Percentiles rank a stretch among this genome's conserved stretches.
Conservation (phyloP, 2,113 vertebrate genomes). For the Symphodus melops region DNA sequence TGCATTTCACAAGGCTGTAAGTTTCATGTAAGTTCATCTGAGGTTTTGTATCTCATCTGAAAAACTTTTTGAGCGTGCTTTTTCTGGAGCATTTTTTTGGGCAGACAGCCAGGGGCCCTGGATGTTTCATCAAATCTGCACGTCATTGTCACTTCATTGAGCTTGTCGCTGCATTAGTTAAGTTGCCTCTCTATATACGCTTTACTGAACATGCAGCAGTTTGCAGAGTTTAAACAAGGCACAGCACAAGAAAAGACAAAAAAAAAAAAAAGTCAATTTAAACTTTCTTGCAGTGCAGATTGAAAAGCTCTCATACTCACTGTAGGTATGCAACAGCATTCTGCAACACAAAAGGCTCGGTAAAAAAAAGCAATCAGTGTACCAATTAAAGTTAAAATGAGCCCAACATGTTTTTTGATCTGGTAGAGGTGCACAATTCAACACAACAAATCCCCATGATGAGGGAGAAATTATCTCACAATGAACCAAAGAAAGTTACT, state of each 20-base stretch:
- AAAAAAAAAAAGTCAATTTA: constrained; percentile 5
- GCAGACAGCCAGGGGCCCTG: constrained; percentile 45
- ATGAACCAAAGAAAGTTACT: background rate
- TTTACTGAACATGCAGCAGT: constrained; percentile 39
- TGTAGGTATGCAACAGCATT: background rate
- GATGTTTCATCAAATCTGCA: constrained; percentile 55
- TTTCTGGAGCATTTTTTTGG: constrained; percentile 43
- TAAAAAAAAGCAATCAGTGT: constrained; percentile 29
- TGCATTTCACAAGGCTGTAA: background rate
- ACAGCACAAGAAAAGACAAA: constrained; percentile 6
- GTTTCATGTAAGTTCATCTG: background rate
- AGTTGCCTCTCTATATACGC: constrained; percentile 39
- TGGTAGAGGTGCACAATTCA: constrained; percentile 5
- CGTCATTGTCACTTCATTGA: constrained; percentile 48
- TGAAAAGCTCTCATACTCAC: constrained; percentile 1
- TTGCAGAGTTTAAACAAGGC: constrained; percentile 33
- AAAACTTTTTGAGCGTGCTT: constrained; percentile 22
- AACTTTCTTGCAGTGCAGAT: constrained; percentile 18
- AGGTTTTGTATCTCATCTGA: background rate
- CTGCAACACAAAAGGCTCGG: constrained; percentile 17
- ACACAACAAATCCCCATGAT: constrained; percentile 34
- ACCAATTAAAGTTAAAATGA: constrained; percentile 47
- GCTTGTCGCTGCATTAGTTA: constrained; percentile 50
- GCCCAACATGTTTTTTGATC: constrained; percentile 24
- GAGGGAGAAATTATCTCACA: constrained; percentile 35